phyloP scores from a whole-genome alignment of 2,113 vertebrate genomes.

The Tichodroma muraria region DNA sequence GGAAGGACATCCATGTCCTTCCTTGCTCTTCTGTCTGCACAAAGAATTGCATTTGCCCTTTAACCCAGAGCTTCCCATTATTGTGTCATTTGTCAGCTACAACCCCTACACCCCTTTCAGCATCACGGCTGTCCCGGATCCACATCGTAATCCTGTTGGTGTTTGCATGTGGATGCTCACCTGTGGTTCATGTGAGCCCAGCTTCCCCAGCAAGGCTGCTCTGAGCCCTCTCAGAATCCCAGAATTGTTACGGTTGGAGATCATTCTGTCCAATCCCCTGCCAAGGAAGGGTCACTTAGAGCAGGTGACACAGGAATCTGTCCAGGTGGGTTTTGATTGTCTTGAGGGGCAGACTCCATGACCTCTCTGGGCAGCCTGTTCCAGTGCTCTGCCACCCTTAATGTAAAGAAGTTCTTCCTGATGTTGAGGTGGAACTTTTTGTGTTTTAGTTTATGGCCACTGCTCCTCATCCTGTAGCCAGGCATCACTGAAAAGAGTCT shows the following conservation, averaged over 20 bases:
- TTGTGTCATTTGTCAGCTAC: background rate
- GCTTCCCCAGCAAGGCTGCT: no score
- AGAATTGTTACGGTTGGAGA: background rate
- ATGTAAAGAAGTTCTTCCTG: background rate
- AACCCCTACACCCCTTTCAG: background rate
- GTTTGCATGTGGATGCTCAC: accelerated
- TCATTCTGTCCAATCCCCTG: background rate
- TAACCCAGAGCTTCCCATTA: background rate
- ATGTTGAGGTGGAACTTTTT: background rate
- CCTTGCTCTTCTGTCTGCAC: background rate
- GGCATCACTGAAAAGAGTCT: background rate
- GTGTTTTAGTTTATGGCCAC: background rate
- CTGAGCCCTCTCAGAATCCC: no score
- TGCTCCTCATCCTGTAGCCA: background rate
- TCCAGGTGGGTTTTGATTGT: background rate
- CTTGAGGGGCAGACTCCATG: background rate
- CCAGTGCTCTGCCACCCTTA: background rate
- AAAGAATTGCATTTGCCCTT: background rate
- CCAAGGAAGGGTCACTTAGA: background rate
- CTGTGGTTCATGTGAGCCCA: no score
- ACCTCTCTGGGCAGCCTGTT: background rate
- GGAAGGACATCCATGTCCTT: background rate
- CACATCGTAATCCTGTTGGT: background rate
- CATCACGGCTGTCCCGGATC: accelerated
- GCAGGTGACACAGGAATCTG: background rate